Evolutionary conservation across 1,140 invertebrate genomes (phyloP).

Genomic region (Trissolcus basalis): DNA sequence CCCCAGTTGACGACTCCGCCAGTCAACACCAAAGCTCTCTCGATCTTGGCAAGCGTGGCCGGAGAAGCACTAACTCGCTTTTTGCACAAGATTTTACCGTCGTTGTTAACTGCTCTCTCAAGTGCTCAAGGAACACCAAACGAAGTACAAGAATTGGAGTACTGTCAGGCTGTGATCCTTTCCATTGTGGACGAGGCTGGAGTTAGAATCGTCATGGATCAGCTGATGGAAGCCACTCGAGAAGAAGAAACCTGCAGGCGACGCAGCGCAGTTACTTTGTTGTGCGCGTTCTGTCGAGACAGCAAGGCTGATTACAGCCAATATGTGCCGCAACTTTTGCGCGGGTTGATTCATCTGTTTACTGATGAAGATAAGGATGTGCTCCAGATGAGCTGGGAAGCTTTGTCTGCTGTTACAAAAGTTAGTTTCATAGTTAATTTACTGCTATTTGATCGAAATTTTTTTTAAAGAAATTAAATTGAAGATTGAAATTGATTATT

Average conservation of each 20-base stretch:
- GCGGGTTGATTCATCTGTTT: conserved; percentile 91
- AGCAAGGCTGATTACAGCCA: conserved; percentile 90
- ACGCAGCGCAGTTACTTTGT: conserved; percentile 88
- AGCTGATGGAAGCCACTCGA: conserved; percentile 88
- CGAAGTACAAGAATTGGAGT: conserved; percentile 89
- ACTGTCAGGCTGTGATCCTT: conserved; percentile 94
- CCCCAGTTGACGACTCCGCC: conserved; percentile 92
- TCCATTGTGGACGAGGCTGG: conserved; percentile 92
- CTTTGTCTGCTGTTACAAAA: conserved; percentile 92
- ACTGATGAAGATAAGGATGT: conserved; percentile 88
- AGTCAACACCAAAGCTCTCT: conserved; percentile 94
- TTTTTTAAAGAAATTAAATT: not conserved
- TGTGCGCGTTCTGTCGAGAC: conserved; percentile 93
- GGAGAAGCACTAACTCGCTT: conserved; percentile 95
- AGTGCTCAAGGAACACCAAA: conserved; percentile 82
- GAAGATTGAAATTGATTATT: not conserved
- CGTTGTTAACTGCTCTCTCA: conserved; percentile 87
- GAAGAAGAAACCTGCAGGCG: conserved; percentile 80
- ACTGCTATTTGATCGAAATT: too few species aligned
- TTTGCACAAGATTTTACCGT: conserved; percentile 92
- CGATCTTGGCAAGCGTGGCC: conserved; percentile 93
- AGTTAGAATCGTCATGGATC: conserved; percentile 91
- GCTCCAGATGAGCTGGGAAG: conserved; percentile 91
- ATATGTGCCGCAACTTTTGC: conserved; percentile 91
- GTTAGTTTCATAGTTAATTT: conserved; percentile 64